Base-by-base conservation (phyloP, 2,797 vertebrate genomes). In the Hippocampus kuda region DNA sequence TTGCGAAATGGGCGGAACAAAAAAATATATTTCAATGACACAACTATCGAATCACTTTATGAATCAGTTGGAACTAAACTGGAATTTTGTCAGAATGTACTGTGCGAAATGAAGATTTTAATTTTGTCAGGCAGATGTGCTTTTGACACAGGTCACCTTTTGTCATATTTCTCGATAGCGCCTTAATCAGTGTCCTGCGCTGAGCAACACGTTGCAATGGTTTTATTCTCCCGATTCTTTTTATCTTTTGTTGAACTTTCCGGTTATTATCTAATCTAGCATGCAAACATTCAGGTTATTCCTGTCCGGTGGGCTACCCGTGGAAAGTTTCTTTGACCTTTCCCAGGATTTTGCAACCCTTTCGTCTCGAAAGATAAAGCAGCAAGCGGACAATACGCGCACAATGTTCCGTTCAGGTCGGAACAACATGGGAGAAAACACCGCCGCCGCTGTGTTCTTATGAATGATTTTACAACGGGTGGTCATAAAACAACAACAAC, bases 391-490 rank as follows among this genome's bases (percentile, higher is more conserved):
- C 38, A 46, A 18, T 26, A 65, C 9, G 22, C n/a, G 38, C 24
- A 51, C 15, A 34, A 41, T 54, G 65, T 67, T 85, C 81, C 68
- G 15, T 20, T 27, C 44, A 51, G 70, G 57, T 75, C 78, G 81
- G 71, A 84, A 86, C 83, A 87, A 79, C 65, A 22, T 12, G 9
- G 26, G 46, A 34, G 12, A 38, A 67, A 67, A 26, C 48, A 24
- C 13, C 22, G 20, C 48, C 51, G 42, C 63, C 16, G 24, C 44
- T 30, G 44, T 49, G 63, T 65, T 65, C 63, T 65, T 48, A 48
- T 65, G 63, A 65, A 65, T 48, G 63, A 48, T 48, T 49, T 65
- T 18, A 65, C 59, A 30, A 61, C 20, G 59, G 30, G 59, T 34
- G 16, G 30, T 34, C 20, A 44, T 65, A 65, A 48, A 48, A 65